These are phyloP conservation scores for Himantopus leucocephalus DNA, from an alignment of 2,113 vertebrate genomes.

Conservation along the genomic window DNA sequence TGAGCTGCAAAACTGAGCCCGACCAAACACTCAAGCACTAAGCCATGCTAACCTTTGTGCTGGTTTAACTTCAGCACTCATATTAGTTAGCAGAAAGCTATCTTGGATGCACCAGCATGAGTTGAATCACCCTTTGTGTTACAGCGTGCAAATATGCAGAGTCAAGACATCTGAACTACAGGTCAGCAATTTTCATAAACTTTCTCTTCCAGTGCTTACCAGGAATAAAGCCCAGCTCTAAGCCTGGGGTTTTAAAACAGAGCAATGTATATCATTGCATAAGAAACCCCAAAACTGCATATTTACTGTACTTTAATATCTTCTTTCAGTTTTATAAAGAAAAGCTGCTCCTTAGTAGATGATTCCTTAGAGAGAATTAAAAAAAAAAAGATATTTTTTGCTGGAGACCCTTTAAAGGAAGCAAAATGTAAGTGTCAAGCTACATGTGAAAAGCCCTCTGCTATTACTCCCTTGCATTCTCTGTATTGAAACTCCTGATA, in stretches of 20 bases:
- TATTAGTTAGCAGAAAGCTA: background rate
- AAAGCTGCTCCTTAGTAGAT: background rate
- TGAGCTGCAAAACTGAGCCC: background rate
- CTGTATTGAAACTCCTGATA: conserved; percentile 56
- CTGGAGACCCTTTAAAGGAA: conserved; percentile 32
- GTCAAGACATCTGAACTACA: background rate
- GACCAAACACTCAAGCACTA: background rate
- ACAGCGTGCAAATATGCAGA: background rate
- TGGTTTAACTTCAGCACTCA: background rate
- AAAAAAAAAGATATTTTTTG: background rate
- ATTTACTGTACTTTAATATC: background rate
- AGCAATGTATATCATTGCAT: background rate
- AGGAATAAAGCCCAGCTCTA: background rate
- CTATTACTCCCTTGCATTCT: conserved; percentile 31
- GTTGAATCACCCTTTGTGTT: background rate
- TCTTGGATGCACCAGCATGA: background rate
- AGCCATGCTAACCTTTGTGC: background rate
- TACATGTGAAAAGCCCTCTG: conserved; percentile 14
- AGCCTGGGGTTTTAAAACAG: background rate
- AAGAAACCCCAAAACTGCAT: background rate
- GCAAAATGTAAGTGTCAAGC: conserved; percentile 50
- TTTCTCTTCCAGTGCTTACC: background rate
- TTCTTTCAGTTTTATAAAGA: background rate
- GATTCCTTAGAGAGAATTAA: background rate
- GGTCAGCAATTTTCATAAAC: background rate